phyloP scores from a whole-genome alignment of 2,888 invertebrate genomes.

The Yponomeuta evonymella region DNA sequence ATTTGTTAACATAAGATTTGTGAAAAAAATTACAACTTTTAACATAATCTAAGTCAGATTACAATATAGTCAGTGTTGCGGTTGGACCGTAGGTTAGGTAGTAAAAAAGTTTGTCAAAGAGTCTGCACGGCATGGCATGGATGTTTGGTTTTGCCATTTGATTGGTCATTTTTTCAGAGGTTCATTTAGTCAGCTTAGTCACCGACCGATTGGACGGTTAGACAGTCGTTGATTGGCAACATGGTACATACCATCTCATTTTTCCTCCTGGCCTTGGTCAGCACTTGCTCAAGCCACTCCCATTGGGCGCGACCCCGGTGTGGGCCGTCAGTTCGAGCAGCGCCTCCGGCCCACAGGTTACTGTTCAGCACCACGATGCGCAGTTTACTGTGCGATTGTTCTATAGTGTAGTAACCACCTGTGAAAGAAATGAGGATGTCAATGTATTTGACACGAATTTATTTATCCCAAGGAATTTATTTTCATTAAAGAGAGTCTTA shows the following conservation, averaged over 20 bases:
- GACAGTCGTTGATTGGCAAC: no score
- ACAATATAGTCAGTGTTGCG: no score
- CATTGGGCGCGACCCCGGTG: conserved; percentile 81
- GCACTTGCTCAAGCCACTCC: conserved; percentile 86
- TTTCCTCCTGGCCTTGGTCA: conserved; percentile 83
- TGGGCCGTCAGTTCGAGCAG: conserved; percentile 57
- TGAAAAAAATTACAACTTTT: no score
- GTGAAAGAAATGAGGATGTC: conserved; percentile 15
- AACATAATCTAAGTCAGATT: no score
- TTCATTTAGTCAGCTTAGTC: no score
- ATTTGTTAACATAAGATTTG: no score
- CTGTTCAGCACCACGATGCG: conserved; percentile 92
- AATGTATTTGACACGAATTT: neutral
- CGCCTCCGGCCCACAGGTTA: conserved; percentile 83
- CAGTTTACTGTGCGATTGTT: conserved; percentile 86
- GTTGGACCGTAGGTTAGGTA: no score
- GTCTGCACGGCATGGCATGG: no score
- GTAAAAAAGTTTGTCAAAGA: no score
- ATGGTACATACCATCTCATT: conserved; percentile 82
- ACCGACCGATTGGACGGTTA: no score
- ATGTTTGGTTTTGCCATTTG: no score
- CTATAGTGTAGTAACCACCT: conserved; percentile 95
- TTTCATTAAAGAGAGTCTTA: neutral
- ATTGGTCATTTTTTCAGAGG: no score
- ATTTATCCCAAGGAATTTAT: neutral